Percentiles rank a stretch among this genome's conserved stretches.
phyloP scores from a whole-genome alignment of 2,797 vertebrate species.

The Gastrophryne carolinensis region DNA sequence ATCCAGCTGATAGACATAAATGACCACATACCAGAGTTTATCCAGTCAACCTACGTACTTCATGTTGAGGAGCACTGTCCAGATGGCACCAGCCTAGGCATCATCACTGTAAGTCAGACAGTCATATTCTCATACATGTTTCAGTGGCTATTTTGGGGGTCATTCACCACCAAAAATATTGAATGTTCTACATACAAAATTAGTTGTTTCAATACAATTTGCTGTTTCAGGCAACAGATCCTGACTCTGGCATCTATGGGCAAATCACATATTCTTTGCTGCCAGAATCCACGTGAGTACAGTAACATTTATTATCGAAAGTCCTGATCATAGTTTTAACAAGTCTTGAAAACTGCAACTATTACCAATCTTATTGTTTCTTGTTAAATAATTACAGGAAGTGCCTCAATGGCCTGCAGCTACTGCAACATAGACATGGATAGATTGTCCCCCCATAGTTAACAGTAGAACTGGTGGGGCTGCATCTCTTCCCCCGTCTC shows the following conservation, averaged over 20 bases:
- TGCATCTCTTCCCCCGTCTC: too few species aligned
- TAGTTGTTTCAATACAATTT: not conserved
- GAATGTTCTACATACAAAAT: not conserved
- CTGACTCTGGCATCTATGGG: constrained; percentile 73
- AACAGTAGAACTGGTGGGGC: too few species aligned
- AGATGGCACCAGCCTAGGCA: constrained; percentile 60
- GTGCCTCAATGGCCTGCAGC: too few species aligned
- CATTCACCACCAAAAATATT: not conserved
- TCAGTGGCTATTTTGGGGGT: not conserved
- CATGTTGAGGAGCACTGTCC: constrained; percentile 72
- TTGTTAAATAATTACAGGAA: too few species aligned
- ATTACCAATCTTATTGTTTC: too few species aligned
- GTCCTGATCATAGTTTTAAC: too few species aligned
- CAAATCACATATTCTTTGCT: constrained; percentile 81
- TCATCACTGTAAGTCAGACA: constrained; percentile 73
- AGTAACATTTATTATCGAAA: not conserved
- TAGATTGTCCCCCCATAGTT: too few species aligned
- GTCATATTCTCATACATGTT: not conserved
- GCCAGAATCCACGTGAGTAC: constrained; percentile 73
- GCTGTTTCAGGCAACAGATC: constrained; percentile 79
- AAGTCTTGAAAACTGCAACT: too few species aligned
- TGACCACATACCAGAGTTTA: constrained; percentile 83
- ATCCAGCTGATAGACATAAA: constrained; percentile 81
- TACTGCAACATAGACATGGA: too few species aligned
- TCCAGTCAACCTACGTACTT: constrained; percentile 65